Evolutionary conservation across 2,888 invertebrate species (phyloP).

Genomic region (Acanthopleura granulata): DNA sequence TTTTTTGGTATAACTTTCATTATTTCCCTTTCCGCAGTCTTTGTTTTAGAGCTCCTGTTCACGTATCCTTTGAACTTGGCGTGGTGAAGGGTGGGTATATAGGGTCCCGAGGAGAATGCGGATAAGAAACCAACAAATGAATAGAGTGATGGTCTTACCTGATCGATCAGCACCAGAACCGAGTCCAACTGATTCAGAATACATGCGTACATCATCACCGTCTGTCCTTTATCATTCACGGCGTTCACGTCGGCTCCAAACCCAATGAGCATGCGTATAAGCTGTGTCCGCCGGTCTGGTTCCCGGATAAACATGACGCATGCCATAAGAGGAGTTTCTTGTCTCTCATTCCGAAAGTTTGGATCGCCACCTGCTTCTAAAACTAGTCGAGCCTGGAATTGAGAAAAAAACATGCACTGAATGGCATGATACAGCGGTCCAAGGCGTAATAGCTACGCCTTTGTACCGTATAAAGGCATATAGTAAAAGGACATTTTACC

Average conservation of each 20-base stretch:
- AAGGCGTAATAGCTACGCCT: too few species aligned
- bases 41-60: too few species aligned
- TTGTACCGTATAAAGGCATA: too few species aligned
- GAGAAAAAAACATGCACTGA: neutral
- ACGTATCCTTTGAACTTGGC: too few species aligned
- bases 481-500: too few species aligned
- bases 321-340: conserved; percentile 42
- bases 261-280: conserved; percentile 32
- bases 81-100: too few species aligned
- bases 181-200: conserved; percentile 38
- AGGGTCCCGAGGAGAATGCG: too few species aligned
- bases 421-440: neutral
- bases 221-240: conserved; percentile 37
- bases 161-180: conserved; percentile 33
- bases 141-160: conserved; percentile 29
- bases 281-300: conserved; percentile 27
- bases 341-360: conserved; percentile 34
- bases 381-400: conserved; percentile 36
- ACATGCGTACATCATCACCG: conserved; percentile 42
- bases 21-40: too few species aligned
- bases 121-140: neutral
- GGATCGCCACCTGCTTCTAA: conserved; percentile 38
- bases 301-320: conserved; percentile 33
- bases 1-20: too few species aligned
- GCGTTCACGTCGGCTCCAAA: conserved; percentile 41